These are phyloP conservation scores for Bombus affinis DNA, from an alignment of 1,140 invertebrate species.

Conservation along the genomic window DNA sequence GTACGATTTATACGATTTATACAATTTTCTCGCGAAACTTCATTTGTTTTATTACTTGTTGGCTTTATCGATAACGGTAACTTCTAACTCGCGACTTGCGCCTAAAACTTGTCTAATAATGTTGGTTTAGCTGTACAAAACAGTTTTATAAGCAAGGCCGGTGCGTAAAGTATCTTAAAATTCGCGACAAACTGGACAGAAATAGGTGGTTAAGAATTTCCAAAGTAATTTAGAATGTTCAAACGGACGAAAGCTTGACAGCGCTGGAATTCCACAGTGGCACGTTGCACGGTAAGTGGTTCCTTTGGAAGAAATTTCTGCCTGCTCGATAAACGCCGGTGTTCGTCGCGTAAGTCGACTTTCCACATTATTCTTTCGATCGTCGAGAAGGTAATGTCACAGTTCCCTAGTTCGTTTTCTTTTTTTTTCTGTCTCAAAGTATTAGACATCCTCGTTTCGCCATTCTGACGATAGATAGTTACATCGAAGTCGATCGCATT, in stretches of 20 bases:
- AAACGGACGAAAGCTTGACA: not conserved
- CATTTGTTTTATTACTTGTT: too few relatives aligned
- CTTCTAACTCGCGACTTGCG: too few relatives aligned
- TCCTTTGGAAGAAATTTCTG: not conserved
- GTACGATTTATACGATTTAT: too few relatives aligned
- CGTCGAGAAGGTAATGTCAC: not conserved
- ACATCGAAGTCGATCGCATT: not conserved
- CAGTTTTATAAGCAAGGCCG: too few relatives aligned
- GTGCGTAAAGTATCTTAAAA: too few relatives aligned
- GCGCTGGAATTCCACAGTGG: not conserved
- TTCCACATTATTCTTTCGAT: not conserved
- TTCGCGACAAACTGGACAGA: too few relatives aligned
- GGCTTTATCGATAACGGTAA: too few relatives aligned
- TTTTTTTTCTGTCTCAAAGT: not conserved
- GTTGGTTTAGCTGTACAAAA: too few relatives aligned
- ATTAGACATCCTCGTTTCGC: not conserved
- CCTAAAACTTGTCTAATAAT: too few relatives aligned
- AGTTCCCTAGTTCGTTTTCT: not conserved
- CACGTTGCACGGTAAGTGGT: not conserved
- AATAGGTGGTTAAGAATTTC: not conserved
- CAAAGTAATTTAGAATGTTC: not conserved
- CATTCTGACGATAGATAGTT: not conserved
- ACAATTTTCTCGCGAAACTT: too few relatives aligned
- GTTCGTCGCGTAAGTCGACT: not conserved
- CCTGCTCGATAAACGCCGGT: not conserved